Conservation (phyloP, 1,140 invertebrate genomes). For the Drosophila subobscura region DNA sequence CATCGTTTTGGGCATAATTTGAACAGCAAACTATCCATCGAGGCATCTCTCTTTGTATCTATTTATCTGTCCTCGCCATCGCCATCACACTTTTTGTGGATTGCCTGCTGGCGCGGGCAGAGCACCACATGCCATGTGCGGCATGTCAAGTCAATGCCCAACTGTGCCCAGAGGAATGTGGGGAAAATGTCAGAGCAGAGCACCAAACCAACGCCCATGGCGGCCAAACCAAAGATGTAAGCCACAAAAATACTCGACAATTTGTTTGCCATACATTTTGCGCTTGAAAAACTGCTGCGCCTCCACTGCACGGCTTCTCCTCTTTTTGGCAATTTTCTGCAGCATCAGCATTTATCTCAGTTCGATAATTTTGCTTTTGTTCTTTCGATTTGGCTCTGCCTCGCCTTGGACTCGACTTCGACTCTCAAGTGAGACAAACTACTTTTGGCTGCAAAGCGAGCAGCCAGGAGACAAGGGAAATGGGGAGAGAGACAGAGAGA, state of each 20-base stretch:
- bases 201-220: constrained; percentile 8
- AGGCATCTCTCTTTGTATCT: no score
- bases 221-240: constrained; percentile 69
- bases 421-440: constrained; percentile 36
- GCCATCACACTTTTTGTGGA: no score
- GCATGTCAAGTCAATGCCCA: constrained; percentile 29
- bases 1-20: constrained; percentile 45
- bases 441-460: constrained; percentile 19
- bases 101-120: no score
- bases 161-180: constrained; percentile 45
- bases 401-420: neutral
- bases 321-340: constrained; percentile 44
- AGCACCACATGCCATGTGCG: constrained; percentile 25
- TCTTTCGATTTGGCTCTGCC: neutral
- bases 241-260: constrained; percentile 82
- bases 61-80: no score
- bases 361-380: constrained; percentile 41
- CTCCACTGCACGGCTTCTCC: neutral
- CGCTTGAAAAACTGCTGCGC: constrained; percentile 41
- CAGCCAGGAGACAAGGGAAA: constrained; percentile 20
- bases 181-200: constrained; percentile 51
- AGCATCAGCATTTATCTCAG: constrained; percentile 68
- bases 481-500: neutral
- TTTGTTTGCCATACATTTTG: constrained; percentile 81
- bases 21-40: constrained; percentile 15